Evolutionary conservation across 2,888 invertebrate genomes (phyloP).

Genomic region (Perizoma flavofasciatum): DNA sequence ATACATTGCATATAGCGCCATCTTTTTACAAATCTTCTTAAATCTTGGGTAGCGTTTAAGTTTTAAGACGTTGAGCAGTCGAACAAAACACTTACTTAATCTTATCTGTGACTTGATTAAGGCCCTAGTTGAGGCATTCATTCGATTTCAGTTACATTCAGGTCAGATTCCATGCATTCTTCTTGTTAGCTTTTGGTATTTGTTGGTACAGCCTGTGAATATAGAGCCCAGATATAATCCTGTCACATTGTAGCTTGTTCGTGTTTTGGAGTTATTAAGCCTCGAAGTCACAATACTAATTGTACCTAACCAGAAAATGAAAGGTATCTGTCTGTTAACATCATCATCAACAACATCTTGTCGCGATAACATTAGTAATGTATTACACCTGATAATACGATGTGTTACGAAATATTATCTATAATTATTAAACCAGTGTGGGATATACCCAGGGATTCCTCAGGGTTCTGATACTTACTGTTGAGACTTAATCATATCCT

Average conservation of each 20-base stretch:
- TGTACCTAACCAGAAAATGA: constrained; percentile 23
- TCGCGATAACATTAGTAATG: constrained; percentile 19
- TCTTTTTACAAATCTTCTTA: too few relatives aligned
- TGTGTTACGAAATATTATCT: neutral
- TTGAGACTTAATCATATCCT: too few relatives aligned
- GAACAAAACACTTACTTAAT: neutral
- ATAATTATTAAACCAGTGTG: too few relatives aligned
- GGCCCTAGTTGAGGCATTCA: constrained; percentile 3
- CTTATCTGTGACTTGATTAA: neutral
- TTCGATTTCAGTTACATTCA: constrained; percentile 32
- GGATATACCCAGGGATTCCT: too few relatives aligned
- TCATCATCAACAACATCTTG: constrained; percentile 23
- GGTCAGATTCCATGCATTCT: constrained; percentile 35
- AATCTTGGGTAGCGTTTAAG: too few relatives aligned
- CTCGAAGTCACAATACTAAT: constrained; percentile 25
- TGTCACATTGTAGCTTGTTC: constrained; percentile 26
- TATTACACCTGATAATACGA: constrained; percentile 1
- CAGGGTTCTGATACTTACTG: too few relatives aligned
- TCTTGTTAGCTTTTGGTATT: constrained; percentile 26
- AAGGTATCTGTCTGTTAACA: constrained; percentile 25
- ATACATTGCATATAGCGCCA: too few relatives aligned
- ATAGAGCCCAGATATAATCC: constrained; percentile 23
- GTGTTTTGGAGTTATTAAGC: constrained; percentile 28
- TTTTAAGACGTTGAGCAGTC: too few relatives aligned
- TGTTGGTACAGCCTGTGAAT: constrained; percentile 10